Evolutionary conservation across 2,113 vertebrate genomes (phyloP), one percentile per base, ranked within the genome.

Genomic region (Siniperca chuatsi): DNA sequence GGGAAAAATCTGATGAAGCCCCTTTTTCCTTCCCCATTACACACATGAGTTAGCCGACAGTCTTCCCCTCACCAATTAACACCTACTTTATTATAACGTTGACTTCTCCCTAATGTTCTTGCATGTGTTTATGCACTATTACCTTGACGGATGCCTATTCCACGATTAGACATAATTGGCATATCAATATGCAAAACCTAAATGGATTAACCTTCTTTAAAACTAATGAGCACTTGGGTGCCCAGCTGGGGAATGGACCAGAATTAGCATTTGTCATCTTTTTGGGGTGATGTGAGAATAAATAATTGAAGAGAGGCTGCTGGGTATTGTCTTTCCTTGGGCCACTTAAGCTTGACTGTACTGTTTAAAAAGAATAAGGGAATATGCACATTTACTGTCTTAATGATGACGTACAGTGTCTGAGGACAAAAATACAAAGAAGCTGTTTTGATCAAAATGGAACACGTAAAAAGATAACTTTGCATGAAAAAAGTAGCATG

Each of bases 141-240:
- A 98, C 97, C 97, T 98, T 99, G 98, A 99, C 96, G 97, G 97
- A 98, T 97, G 97, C 96, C 97, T 97, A 94, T 97, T 97, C 97
- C 96, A 96, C 97, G 96, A 97, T 98, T 97, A 98, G 95, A 97
- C 96, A 97, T 98, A 98, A 98, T 98, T 98, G 97, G 97, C 97
- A 98, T 97, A 97, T 99, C 97, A 98, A 98, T 97, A 98, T 98
- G 97, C 97, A 98, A 97, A 98, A 97, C 97, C 97, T 97, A 98
- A 98, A 99, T 97, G 97, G 97, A 98, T 98, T 98, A 98, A 98
- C 97, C 97, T 97, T 97, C 97, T 97, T 97, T 97, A 89, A 97
- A 98, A 98, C 97, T 97, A 98, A 98, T 97, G 97, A 98, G 97
- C 96, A 96, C 96, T 97, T 96, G 96, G 96, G 94, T 96, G 96